Base-by-base conservation (phyloP, 2,113 vertebrate genomes). In the Garra rufa region DNA sequence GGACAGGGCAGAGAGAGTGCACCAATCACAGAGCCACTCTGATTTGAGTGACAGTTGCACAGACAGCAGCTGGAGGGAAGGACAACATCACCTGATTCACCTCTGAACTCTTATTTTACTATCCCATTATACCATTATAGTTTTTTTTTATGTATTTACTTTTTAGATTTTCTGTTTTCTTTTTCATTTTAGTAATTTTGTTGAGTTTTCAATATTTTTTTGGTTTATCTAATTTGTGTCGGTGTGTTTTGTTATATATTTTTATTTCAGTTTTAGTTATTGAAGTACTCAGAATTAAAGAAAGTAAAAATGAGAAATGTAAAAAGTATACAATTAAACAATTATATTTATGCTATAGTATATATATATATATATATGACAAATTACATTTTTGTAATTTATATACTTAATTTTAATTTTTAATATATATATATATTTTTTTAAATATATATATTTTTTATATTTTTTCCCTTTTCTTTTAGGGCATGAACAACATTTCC, bases 31-130 rank as follows among this genome's bases (percentile, higher is more conserved):
- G 73, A 50, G 43, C 34, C 28, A 6, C 15, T 57, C 7, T 13
- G 76, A 59, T 87, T 55, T 75, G 79, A 82, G 75, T 59, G 86
- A 88, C 63, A 17, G 74, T 61, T 82, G 50, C 78, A 48, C 38
- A 50, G 43, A 57, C 14, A 50, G 44, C 61, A 71, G 76, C 71
- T 9, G 26, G 1, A 74, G 4, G 46, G 21, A 21, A 19, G 43
- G 52, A 59, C 13, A 26, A 41, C 34, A 38, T 38, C 65, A 38
- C 65, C 65, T 38, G 65, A 3, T 38, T 65, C 34, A 69, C 65
- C 30, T 38, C 65, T 69, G 65, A 38, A 34, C 63, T 3, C 0
- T 15, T 34, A 65, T 34, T 69, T 38, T 21, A 67, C 63, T 67
- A 7, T 11, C 28, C 30, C 26, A 30, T 6, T n/a, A 65, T 30